phyloP scores from a whole-genome alignment of 35 echinoderm and acorn worm species.

The Apostichopus japonicus region DNA sequence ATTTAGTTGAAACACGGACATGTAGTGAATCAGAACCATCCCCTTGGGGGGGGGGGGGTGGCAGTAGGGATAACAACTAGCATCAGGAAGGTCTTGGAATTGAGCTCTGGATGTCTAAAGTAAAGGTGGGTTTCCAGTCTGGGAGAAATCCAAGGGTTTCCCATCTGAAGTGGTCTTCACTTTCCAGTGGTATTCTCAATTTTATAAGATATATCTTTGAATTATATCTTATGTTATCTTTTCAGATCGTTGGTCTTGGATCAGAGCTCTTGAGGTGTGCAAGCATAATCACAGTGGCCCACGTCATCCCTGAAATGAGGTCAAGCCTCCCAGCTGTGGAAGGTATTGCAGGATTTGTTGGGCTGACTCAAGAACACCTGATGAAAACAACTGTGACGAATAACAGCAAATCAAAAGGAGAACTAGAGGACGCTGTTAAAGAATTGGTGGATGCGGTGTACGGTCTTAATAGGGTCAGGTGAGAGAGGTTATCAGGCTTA shows the following conservation, averaged over 20 bases:
- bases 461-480: slow-evolving; percentile 45
- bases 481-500: not conserved
- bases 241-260: slow-evolving; percentile 44
- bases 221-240: not conserved
- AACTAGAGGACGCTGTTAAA: slow-evolving; percentile 34
- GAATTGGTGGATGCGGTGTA: slow-evolving; percentile 51
- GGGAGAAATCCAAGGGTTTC: too few relatives aligned
- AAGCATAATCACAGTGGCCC: slow-evolving; percentile 1
- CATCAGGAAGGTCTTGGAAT: too few relatives aligned
- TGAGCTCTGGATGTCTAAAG: too few relatives aligned
- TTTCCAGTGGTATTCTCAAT: too few relatives aligned
- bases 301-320: slow-evolving; percentile 29
- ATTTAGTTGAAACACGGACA: too few relatives aligned
- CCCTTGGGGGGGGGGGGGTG: too few relatives aligned
- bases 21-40: too few relatives aligned
- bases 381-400: not conserved
- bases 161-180: too few relatives aligned
- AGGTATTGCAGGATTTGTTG: slow-evolving; percentile 19
- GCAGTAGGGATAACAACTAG: too few relatives aligned
- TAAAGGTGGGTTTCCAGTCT: too few relatives aligned
- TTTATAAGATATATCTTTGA: too few relatives aligned
- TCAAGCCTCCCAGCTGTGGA: not conserved
- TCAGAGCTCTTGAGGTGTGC: slow-evolving; percentile 11
- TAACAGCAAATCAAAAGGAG: slow-evolving; percentile 33
- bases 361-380: not conserved